A percentile compares a stretch with the other conserved stretches of the same genome.
Conservation (phyloP, 2,113 vertebrate genomes). For the Smithornis capensis region DNA sequence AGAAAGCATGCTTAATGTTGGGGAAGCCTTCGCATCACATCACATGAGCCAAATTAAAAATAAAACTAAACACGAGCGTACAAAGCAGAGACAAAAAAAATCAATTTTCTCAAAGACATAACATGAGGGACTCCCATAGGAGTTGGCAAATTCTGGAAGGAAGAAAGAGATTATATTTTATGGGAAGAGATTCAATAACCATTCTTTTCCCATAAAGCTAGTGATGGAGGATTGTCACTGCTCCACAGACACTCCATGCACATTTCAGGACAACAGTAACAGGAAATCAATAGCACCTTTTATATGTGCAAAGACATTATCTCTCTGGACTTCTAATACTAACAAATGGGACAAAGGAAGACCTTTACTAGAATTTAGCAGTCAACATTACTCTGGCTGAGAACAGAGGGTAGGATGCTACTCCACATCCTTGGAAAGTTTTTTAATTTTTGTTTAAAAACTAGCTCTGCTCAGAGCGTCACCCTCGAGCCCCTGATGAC, state of each 20-base stretch:
- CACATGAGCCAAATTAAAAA: constrained; percentile 53
- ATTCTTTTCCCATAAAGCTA: constrained; percentile 73
- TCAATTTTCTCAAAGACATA: constrained; percentile 67
- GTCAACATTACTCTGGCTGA: constrained; percentile 41
- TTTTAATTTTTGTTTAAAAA: background rate
- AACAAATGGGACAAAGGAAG: constrained; percentile 33
- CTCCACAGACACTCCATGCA: constrained; percentile 44
- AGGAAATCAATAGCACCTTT: constrained; percentile 78
- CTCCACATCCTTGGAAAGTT: background rate
- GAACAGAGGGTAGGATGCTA: background rate
- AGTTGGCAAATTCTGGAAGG: constrained; percentile 58
- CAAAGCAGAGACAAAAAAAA: constrained; percentile 48
- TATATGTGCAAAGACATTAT: constrained; percentile 68
- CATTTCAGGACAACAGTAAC: constrained; percentile 66
- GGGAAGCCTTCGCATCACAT: background rate
- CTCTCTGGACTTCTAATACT: constrained; percentile 41
- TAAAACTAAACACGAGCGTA: constrained; percentile 24
- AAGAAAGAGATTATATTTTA: constrained; percentile 75
- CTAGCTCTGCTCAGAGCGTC: background rate
- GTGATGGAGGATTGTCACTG: constrained; percentile 69
- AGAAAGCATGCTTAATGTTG: constrained; percentile 34
- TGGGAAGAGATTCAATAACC: constrained; percentile 72
- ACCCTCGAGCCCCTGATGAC: background rate
- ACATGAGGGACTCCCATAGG: constrained; percentile 59
- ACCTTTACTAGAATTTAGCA: constrained; percentile 18